Evolutionary conservation across 2,113 vertebrate genomes (phyloP), one percentile per base, ranked within the genome.

Genomic region (Campylomormyrus tamandua): DNA sequence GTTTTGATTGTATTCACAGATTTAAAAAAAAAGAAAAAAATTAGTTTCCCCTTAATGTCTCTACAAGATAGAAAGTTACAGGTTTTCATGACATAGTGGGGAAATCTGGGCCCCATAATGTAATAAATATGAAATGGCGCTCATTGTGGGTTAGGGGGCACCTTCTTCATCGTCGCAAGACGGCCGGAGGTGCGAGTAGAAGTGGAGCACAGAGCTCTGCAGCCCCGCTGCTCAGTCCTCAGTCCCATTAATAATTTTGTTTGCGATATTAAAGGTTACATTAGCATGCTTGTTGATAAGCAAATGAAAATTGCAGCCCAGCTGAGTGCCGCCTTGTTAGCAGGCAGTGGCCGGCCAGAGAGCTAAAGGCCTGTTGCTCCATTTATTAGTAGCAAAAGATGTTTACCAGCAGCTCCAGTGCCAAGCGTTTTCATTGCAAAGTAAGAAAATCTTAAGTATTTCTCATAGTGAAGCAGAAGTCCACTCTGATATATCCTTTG

Each of bases 221-320:
- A 91, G 91, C 93, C 94, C 92, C 90, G 90, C 93, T 91, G 93
- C 93, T 94, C 94, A 94, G 94, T 94, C 94, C 84, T 91, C 92
- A 93, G 92, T 92, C 92, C 91, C 93, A 93, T 95, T 96, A 93
- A 93, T 94, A 93, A 93, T 94, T 95, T 95, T 93, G 92, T 93
- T 94, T 94, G 93, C 92, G 91, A 93, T 93, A 93, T 92, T 93
- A 96, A 96, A 96, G 94, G 95, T 95, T 93, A 94, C 94, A 95
- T 96, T 95, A 94, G 94, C 95, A 96, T 96, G 93, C 89, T 91
- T 91, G 93, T 94, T 95, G 94, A 94, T 95, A 94, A 93, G 94
- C 90, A 92, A 92, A 94, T 94, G 90, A 92, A 87, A 87, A 93
- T 93, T 93, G 93, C 89, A 89, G 83, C 90, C 93, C 90, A 90